phyloP scores from a whole-genome alignment of 2,888 invertebrate genomes.

The Ophion ellenae region DNA sequence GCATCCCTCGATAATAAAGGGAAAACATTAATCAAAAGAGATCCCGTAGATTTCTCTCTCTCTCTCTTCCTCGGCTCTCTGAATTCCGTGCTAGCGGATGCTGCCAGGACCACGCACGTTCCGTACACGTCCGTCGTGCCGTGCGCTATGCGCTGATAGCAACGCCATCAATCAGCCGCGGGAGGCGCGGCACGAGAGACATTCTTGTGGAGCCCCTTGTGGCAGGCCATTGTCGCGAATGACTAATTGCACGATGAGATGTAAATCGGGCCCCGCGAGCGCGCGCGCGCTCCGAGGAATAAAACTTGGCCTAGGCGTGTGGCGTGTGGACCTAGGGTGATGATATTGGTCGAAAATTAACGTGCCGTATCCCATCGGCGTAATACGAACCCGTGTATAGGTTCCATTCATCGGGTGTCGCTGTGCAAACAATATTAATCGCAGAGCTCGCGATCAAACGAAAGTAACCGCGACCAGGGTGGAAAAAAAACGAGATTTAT shows the following conservation, averaged over 20 bases:
- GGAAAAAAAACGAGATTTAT: conserved; percentile 47
- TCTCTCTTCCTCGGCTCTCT: conserved; percentile 35
- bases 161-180: conserved; percentile 77
- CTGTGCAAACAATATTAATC: conserved; percentile 53
- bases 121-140: conserved; percentile 36
- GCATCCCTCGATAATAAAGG: conserved; percentile 21
- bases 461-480: conserved; percentile 39
- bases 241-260: conserved; percentile 73
- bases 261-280: conserved; percentile 47
- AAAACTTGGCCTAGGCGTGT: conserved; percentile 36
- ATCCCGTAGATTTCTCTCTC: conserved; percentile 51
- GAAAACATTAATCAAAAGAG: conserved; percentile 50
- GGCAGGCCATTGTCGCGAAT: conserved; percentile 75
- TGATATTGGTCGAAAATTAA: conserved; percentile 38
- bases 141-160: conserved; percentile 69
- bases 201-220: conserved; percentile 39
- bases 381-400: background rate
- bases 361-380: conserved; percentile 9
- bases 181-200: conserved; percentile 5
- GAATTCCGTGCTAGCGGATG: conserved; percentile 44
- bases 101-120: conserved; percentile 42
- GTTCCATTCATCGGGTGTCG: background rate
- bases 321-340: conserved; percentile 3
- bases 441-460: conserved; percentile 37
- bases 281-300: conserved; percentile 31